phyloP scores from a whole-genome alignment of 2,113 vertebrate species.

The Herpailurus yagouaroundi region DNA sequence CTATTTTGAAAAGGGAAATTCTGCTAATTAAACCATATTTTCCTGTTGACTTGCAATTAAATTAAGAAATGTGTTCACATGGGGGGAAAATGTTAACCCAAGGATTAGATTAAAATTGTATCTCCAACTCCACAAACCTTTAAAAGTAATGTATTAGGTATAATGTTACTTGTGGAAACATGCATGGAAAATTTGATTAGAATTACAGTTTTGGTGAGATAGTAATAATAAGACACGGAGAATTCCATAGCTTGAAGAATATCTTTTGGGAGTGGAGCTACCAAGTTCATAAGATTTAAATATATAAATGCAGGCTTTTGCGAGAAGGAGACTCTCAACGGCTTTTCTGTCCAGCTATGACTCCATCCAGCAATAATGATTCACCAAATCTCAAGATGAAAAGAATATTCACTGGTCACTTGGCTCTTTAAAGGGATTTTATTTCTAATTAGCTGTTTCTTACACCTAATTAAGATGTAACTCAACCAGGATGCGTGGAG shows the following conservation, averaged over 20 bases:
- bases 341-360: background rate
- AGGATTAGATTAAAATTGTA: conserved; percentile 21
- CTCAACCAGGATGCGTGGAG: background rate
- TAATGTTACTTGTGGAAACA: background rate
- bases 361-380: background rate
- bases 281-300: conserved; percentile 30
- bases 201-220: conserved; percentile 1
- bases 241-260: background rate
- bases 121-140: background rate
- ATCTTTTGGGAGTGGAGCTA: background rate
- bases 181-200: background rate
- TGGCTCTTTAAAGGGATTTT: conserved; percentile 31
- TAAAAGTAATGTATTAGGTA: background rate
- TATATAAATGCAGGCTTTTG: background rate
- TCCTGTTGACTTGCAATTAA: conserved; percentile 49
- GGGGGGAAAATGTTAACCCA: background rate
- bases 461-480: background rate
- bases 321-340: background rate
- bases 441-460: conserved; percentile 32
- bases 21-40: conserved; percentile 54
- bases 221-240: background rate
- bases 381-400: conserved; percentile 10
- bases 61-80: conserved; percentile 39
- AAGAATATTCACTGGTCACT: background rate
- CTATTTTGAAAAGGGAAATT: conserved; percentile 58